Base-by-base conservation (phyloP, 2,888 invertebrate species). In the Caenorhabditis sinica region DNA sequence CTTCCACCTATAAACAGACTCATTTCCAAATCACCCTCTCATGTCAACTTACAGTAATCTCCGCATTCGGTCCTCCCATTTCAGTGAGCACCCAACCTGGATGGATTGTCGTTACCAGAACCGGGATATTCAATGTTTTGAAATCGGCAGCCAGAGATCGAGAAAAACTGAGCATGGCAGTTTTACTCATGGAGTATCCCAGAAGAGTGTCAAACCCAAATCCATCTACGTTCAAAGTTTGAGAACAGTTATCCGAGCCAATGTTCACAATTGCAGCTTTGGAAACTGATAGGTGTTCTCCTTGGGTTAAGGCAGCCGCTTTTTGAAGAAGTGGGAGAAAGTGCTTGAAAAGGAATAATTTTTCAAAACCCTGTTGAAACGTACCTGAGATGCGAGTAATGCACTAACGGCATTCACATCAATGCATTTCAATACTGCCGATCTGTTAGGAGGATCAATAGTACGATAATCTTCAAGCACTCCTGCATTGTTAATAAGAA, bases 61-160 rank as follows among this genome's bases (percentile, higher is more conserved):
- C 65, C 2, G 85, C 85, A 56, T 76, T 56, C 0, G 71, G 43
- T 13, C 85, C 85, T 5, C 85, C 81, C 85, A 85, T 81, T n/a
- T 81, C 77, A 36, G 85, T 76, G 17, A 72, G 49, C 5, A 85
- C 85, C 85, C 85, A 82, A 77, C 85, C 85, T 6, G 85, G 85
- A 74, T 82, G 82, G 25, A 85, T 63, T 3, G 65, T 68, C 1
- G 77, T 65, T 20, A 82, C 77, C 15, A 85, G 65, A 20, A 85
- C 58, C 9, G 81, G 81, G 51, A 81, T 73, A n/a, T 81, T 61
- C 49, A 49, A 23, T 4, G 43, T 72, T n/a, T 76, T 80, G 76
- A 81, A 84, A 28, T 85, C 85, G 30, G 69, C 73, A 13, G 33
- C 77, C 20, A 85, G 43, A 0, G 76, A 51, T n/a, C 77, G 36